A percentile compares a stretch with the other conserved stretches of the same genome.
Evolutionary conservation across 2,113 vertebrate genomes (phyloP).

Genomic region (Machaerirhynchus nigripectus): DNA sequence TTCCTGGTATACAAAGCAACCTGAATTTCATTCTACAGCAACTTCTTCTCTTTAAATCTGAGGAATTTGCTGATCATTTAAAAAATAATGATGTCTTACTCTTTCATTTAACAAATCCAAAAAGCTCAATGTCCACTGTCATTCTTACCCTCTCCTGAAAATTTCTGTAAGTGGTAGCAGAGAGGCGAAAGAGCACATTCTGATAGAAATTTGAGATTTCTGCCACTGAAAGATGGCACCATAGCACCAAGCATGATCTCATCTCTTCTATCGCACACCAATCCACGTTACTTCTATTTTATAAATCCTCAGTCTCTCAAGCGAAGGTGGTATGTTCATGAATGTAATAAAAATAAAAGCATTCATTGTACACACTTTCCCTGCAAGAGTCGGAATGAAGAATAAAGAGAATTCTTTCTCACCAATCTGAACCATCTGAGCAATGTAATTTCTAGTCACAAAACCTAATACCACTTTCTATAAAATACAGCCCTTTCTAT

Average conservation of each 20-base stretch:
- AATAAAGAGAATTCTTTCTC: background rate
- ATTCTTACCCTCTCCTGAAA: background rate
- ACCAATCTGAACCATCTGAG: background rate
- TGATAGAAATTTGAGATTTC: background rate
- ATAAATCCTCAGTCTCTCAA: background rate
- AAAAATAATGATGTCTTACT: background rate
- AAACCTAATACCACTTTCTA: background rate
- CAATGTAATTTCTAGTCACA: background rate
- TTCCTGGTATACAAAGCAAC: background rate
- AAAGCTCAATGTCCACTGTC: background rate
- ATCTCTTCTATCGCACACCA: background rate
- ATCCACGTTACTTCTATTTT: background rate
- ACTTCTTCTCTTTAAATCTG: background rate
- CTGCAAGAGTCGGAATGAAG: background rate
- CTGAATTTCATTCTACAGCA: background rate
- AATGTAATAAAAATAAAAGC: background rate
- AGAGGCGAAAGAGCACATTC: background rate
- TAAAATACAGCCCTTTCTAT: slow-evolving; percentile 33
- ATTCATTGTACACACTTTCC: background rate
- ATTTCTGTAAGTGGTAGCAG: background rate
- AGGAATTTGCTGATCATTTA: background rate
- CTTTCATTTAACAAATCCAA: background rate
- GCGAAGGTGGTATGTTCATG: background rate
- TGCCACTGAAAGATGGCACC: background rate
- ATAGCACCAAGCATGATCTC: background rate